phyloP scores from a whole-genome alignment of 1,140 invertebrate species.

The Brachionus asplanchnoidis region DNA sequence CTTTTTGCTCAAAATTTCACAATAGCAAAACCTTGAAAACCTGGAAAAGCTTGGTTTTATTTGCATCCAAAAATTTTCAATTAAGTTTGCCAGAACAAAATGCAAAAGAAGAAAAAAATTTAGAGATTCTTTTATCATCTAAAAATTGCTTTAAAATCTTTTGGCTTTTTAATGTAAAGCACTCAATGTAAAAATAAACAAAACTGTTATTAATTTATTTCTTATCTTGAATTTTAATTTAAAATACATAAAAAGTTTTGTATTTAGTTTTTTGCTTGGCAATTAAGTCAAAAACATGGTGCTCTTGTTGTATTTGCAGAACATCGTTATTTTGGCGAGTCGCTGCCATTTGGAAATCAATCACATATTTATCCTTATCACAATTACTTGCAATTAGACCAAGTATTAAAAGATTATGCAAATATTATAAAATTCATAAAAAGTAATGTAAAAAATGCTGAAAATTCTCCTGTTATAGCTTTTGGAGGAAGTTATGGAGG shows the following conservation, averaged over 20 bases:
- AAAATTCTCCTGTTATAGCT: slow-evolving; percentile 71
- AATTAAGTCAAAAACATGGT: slow-evolving; percentile 71
- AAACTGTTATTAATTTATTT: too few species aligned
- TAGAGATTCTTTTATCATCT: too few species aligned
- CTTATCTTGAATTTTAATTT: too few species aligned
- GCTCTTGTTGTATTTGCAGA: slow-evolving; percentile 87
- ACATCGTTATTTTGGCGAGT: slow-evolving; percentile 82
- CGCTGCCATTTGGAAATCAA: slow-evolving; percentile 75
- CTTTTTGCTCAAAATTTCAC: too few species aligned
- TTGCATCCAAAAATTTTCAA: too few species aligned
- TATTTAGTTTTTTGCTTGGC: slow-evolving; percentile 92
- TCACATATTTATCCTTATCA: slow-evolving; percentile 43
- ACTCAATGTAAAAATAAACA: too few species aligned
- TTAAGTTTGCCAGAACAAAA: too few species aligned
- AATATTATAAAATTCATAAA: slow-evolving; percentile 69
- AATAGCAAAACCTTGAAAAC: too few species aligned
- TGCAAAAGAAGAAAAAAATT: too few species aligned
- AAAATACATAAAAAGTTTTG: slow-evolving; percentile 63
- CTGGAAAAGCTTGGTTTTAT: too few species aligned
- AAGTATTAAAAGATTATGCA: slow-evolving; percentile 89
- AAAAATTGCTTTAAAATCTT: too few species aligned
- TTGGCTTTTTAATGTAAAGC: too few species aligned
- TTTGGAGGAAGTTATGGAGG: slow-evolving; percentile 89
- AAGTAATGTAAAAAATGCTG: slow-evolving; percentile 51
- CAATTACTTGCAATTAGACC: slow-evolving; percentile 76